A percentile compares a stretch with the other conserved stretches of the same genome.
These are phyloP conservation scores for Cheilosia urbana DNA, from an alignment of 2,888 invertebrate genomes.

Conservation along the genomic window DNA sequence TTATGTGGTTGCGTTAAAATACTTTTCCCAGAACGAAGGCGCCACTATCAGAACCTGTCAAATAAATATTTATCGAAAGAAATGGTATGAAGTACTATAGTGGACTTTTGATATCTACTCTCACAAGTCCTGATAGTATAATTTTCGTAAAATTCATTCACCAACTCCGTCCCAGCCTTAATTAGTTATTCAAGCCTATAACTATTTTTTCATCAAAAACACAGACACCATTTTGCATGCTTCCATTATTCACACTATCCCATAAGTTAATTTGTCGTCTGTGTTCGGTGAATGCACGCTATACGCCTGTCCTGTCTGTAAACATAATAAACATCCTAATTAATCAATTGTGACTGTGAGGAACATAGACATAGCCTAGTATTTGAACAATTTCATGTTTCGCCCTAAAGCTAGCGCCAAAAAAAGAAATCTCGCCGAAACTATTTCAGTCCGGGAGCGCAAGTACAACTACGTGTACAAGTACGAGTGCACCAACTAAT, in stretches of 20 bases:
- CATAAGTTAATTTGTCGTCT: neutral
- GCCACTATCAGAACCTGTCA: neutral
- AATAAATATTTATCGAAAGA: conserved; percentile 6
- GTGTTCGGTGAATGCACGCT: neutral
- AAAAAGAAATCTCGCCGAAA: neutral
- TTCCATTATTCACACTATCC: neutral
- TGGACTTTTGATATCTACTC: neutral
- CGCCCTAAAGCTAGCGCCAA: neutral
- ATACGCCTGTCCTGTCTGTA: neutral
- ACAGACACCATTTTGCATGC: neutral
- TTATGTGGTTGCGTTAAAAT: too few species aligned
- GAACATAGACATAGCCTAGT: neutral
- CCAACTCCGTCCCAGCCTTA: neutral
- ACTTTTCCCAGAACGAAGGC: too few species aligned
- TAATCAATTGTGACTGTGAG: neutral
- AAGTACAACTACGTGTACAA: neutral
- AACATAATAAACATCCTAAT: conserved; percentile 9
- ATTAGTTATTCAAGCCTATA: neutral
- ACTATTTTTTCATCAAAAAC: conserved; percentile 1
- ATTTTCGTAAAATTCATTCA: neutral
- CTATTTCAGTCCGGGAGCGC: neutral
- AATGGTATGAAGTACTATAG: neutral
- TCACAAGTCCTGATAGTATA: conserved; percentile 8
- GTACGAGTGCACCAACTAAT: conserved; percentile 9
- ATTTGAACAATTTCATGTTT: conserved; percentile 5